Base-by-base conservation (phyloP, 2,113 vertebrate genomes). In the Theristicus caerulescens region DNA sequence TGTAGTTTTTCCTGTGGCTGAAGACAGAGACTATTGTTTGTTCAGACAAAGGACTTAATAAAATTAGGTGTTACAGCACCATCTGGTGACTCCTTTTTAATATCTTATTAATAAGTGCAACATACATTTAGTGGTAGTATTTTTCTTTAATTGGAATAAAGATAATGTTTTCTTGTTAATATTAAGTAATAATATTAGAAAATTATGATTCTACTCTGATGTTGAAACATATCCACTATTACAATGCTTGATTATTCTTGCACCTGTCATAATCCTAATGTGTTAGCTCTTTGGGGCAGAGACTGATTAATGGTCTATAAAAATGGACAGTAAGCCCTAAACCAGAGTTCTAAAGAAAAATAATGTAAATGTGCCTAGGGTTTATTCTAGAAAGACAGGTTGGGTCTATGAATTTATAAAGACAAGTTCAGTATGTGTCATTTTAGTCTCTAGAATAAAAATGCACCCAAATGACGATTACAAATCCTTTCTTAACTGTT, bases 21-120 rank as follows among this genome's bases (percentile, higher is more conserved):
- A 83, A 93, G 61, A 67, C 25, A 92, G 21, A 90, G 61, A 8
- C 34, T 84, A 57, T 92, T 95, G 91, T 92, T 94, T 94, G 52
- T 86, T 96, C 94, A 92, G 66, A 90, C 46, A 96, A 96, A 96
- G 58, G 71, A 87, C 72, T 82, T 87, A 34, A 95, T 94, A 95
- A 97, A 97, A 96, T 92, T 94, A 96, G 80, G 92, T 97, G 95
- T 89, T 96, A 95, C 94, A 96, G 96, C 96, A 97, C 95, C 97
- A 96, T 94, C 96, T 97, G 95, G 94, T 97, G 97, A 97, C 97
- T 96, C 54, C 20, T 84, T 46, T 92, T 94, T 90, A 96, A 92
- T 93, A 91, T 86, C 93, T 96, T 94, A 96, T 91, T 26, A 55
- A 81, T 86, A 85, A 94, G 73, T 84, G 61, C 52, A 88, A 81